Conservation (phyloP, 2,888 invertebrate species). For the Protophormia terraenovae region DNA sequence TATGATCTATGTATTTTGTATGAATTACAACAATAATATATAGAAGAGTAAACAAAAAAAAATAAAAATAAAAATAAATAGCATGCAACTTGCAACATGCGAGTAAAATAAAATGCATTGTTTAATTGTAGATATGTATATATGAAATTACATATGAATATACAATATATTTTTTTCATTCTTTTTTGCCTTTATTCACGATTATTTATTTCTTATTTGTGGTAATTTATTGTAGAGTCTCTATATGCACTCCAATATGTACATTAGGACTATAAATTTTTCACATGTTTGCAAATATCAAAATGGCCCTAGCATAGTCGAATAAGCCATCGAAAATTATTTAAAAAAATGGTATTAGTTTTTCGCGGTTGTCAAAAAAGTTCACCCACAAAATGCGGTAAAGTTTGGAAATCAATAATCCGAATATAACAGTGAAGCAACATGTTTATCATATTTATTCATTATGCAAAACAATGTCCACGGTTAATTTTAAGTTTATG, state of each 20-base stretch:
- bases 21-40: conserved; percentile 14
- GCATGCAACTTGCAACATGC: conserved; percentile 17
- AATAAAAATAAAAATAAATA: neutral
- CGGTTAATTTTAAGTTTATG: too few relatives aligned
- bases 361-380: too few relatives aligned
- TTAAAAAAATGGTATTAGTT: too few relatives aligned
- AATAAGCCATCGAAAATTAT: too few relatives aligned
- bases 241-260: neutral
- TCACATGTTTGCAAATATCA: too few relatives aligned
- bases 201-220: conserved; percentile 59
- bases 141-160: neutral
- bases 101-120: conserved; percentile 21
- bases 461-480: too few relatives aligned
- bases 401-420: too few relatives aligned
- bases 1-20: conserved; percentile 72
- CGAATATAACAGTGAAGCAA: too few relatives aligned
- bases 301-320: too few relatives aligned
- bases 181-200: conserved; percentile 17
- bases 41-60: conserved; percentile 10
- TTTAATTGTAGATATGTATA: neutral
- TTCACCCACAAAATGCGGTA: too few relatives aligned
- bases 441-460: too few relatives aligned
- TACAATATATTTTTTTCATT: neutral
- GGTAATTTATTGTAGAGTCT: conserved; percentile 67
- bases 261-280: too few relatives aligned